Percentiles rank a stretch among this genome's conserved stretches.
These are phyloP conservation scores for Hycleus phaleratus DNA, from an alignment of 1,140 invertebrate species.

Conservation along the genomic window DNA sequence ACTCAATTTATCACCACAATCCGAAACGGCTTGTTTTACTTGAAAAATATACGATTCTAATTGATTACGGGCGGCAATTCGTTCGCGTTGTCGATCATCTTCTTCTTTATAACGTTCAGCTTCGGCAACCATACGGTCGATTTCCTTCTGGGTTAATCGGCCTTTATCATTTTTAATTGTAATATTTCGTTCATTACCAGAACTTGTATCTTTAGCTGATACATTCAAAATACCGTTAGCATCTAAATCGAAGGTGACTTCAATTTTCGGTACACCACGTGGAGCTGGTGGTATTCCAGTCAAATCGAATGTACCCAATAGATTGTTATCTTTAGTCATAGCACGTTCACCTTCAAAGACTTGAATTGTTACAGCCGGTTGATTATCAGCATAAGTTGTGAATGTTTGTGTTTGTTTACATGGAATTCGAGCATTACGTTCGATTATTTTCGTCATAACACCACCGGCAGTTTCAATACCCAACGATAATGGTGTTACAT, in stretches of 20 bases:
- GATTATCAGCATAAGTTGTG: slow-evolving; percentile 54
- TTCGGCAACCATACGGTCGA: slow-evolving; percentile 70
- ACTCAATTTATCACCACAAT: slow-evolving; percentile 45
- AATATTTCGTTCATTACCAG: slow-evolving; percentile 51
- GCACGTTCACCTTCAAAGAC: slow-evolving; percentile 28
- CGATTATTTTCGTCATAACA: slow-evolving; percentile 56
- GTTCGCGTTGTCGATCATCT: slow-evolving; percentile 55
- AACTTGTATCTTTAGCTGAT: slow-evolving; percentile 46
- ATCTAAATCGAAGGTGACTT: slow-evolving; percentile 48
- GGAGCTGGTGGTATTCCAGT: slow-evolving; percentile 75
- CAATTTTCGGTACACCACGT: slow-evolving; percentile 50
- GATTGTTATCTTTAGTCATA: slow-evolving; percentile 57
- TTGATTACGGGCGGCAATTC: slow-evolving; percentile 63
- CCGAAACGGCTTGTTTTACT: slow-evolving; percentile 54
- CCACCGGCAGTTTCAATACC: slow-evolving; percentile 53
- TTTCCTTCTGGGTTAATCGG: slow-evolving; percentile 67
- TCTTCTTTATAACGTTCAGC: slow-evolving; percentile 54
- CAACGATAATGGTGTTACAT: slow-evolving; percentile 48
- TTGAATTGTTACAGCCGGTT: slow-evolving; percentile 67
- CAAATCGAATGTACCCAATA: slow-evolving; percentile 61
- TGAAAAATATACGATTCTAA: slow-evolving; percentile 76
- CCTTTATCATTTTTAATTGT: slow-evolving; percentile 80
- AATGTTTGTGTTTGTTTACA: slow-evolving; percentile 56
- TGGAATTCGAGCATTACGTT: slow-evolving; percentile 59
- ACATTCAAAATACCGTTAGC: slow-evolving; percentile 63